Evolutionary conservation across 1,140 invertebrate genomes (phyloP), one percentile per base, ranked within the genome.

Genomic region (Cepaea nemoralis): DNA sequence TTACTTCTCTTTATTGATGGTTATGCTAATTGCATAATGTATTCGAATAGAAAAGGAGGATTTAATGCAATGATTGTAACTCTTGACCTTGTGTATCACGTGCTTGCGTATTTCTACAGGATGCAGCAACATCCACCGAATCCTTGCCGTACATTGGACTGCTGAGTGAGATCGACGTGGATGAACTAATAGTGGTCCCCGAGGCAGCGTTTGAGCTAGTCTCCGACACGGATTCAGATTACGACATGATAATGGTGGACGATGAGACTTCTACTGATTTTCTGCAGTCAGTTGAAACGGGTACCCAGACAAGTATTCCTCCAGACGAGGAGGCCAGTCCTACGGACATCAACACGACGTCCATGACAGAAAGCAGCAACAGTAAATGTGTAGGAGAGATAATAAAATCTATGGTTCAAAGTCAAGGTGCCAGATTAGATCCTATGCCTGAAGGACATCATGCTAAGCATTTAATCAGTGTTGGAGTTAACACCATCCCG

Each of bases 131-230:
- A 22, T 88, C 87, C 33, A 90, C 89, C 14, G 89, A 90, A 83
- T 88, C 88, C n/a, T 80, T 88, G 33, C 87, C 88, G 0, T 88
- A 88, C 70, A 89, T 90, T 35, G 89, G 89, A 27, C 84, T 90
- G 12, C 83, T 90, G 66, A 89, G 88, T 83, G 89, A 90, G 73
- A 82, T 89, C n/a, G 88, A 90, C 66, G 86, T 87, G 48, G 87
- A 90, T 78, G 89, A 90, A 78, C 78, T 90, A 31, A 88, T 88
- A 66, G 84, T 90, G 12, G 83, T 89, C 12, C 89, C 88, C 0
- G 87, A 88, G 76, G 86, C 87, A 27, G 82, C 84, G 16, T 88
- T 89, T 80, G 87, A 88, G 39, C 55, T 87, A 24, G 83, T 87
- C 14, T 84, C 82, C 0, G 79, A 83, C 27, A 80, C 83, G 14